Evolutionary conservation across 2,797 vertebrate genomes (phyloP).

Genomic region (Chloroceryle inda): DNA sequence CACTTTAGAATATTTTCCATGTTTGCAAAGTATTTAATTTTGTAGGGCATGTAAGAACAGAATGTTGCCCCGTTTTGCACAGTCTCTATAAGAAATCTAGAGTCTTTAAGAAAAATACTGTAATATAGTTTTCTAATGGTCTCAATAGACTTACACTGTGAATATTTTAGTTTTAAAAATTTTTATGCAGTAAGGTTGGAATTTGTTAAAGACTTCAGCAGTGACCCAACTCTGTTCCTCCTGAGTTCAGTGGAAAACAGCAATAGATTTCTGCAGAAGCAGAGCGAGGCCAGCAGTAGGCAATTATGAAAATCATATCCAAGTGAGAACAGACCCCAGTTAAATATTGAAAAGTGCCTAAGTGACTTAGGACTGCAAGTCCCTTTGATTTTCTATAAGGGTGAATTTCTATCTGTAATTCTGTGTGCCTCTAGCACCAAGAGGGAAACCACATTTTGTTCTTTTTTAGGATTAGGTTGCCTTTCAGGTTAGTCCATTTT

Average conservation of each 20-base stretch:
- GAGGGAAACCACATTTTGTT: not conserved
- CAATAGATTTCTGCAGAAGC: not conserved
- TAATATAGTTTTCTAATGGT: not conserved
- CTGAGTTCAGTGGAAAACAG: not conserved
- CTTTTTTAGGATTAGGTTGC: not conserved
- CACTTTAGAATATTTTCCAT: not conserved
- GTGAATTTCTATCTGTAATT: not conserved
- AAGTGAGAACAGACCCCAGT: not conserved
- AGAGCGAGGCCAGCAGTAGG: not conserved
- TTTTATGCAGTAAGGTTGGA: not conserved
- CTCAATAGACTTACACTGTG: not conserved
- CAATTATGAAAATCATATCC: not conserved
- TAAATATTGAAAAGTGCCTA: not conserved
- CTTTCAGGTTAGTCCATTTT: not conserved
- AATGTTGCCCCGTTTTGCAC: not conserved
- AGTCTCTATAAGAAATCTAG: not conserved
- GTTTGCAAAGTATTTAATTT: not conserved
- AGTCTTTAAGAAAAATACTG: not conserved
- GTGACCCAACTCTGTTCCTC: not conserved
- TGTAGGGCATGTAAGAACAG: not conserved
- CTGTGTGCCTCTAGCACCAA: accelerated
- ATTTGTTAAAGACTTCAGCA: not conserved
- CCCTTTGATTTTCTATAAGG: not conserved
- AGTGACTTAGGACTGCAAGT: not conserved
- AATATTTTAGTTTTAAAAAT: not conserved